These are phyloP conservation scores for Onychostruthus taczanowskii DNA, from an alignment of 2,113 vertebrate genomes.

Conservation along the genomic window DNA sequence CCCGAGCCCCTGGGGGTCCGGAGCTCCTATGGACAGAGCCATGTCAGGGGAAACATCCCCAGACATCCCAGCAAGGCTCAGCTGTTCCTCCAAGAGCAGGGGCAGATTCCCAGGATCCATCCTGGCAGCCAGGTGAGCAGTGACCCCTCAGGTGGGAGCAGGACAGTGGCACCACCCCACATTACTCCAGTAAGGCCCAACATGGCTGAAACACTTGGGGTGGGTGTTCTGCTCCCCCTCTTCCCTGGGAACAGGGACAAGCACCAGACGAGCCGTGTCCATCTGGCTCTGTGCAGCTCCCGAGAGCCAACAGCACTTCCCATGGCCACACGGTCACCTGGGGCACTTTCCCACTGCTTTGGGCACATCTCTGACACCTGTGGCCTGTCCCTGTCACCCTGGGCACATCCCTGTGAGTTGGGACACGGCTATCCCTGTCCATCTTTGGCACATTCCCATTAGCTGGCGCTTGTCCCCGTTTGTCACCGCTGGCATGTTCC, in stretches of 20 bases:
- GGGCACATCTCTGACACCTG: background rate
- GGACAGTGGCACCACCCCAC: background rate
- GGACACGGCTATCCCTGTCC: background rate
- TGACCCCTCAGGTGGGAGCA: background rate
- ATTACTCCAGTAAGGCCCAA: background rate
- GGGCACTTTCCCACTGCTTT: too few species aligned
- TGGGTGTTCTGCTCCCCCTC: background rate
- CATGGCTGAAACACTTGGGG: fast-evolving
- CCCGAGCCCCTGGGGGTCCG: fast-evolving
- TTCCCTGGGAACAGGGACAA: background rate
- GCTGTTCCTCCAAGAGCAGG: background rate
- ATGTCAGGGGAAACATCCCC: fast-evolving
- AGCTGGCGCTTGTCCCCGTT: background rate
- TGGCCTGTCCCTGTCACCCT: fast-evolving
- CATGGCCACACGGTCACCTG: fast-evolving
- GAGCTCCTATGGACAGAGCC: background rate
- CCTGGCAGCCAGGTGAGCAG: background rate
- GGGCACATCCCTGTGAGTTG: background rate
- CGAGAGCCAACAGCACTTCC: background rate
- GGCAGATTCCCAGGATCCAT: background rate
- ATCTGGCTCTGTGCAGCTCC: background rate
- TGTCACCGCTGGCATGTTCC: background rate
- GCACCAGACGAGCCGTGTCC: fast-evolving
- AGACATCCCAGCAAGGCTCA: background rate
- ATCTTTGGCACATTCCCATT: too few species aligned